Base-by-base conservation (phyloP, 2,113 vertebrate species). In the Clarias gariepinus region DNA sequence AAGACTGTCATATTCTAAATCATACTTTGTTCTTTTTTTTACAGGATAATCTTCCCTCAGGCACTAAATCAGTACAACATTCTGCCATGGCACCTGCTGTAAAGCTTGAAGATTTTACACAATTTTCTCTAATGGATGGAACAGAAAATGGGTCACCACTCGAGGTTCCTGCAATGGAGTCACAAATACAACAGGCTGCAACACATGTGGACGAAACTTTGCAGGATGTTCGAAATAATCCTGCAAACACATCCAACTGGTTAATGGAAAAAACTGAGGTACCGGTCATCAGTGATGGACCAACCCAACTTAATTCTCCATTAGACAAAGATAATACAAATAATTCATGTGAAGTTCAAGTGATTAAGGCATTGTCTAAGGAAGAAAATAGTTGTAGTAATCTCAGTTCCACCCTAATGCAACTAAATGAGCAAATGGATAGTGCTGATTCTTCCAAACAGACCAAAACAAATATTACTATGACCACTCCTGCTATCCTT, bases 401-500 rank as follows among this genome's bases (percentile, higher is more conserved):
- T 30, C n/a, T 78, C 15, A 36, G 47, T 18, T 41, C 61, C 18
- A 36, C 63, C 2, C 19, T 1, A 57, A 8, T 41, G 30, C 30
- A 3, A 12, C 23, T n/a, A 30, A 86, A 85, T 33, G 81, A 71
- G 11, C 87, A 30, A 15, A 78, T 71, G 28, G 89, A 86, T 9
- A 93, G 89, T 78, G 93, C 83, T 13, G 91, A 92, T 57, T 80
- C 47, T 0, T 36, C 73, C 3, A 1, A 30, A 0, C 85, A 87
- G 78, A 41, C 15, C 47, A 25, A 60, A 60, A 47, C 33, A 47
- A 60, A 55, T 47, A 18, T 25, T 13, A 71, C 23, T 28, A 52
- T n/a, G 30, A 53, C 60, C 3, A 55, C 81, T 85, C 0, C 91
- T 87, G 0, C 85, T 88, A 0, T 91, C 0, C 81, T 97, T 58